Percentiles rank a stretch among this genome's conserved stretches.
These are phyloP conservation scores for Idris sp. DNA, from an alignment of 1,140 invertebrate species.

Conservation along the genomic window DNA sequence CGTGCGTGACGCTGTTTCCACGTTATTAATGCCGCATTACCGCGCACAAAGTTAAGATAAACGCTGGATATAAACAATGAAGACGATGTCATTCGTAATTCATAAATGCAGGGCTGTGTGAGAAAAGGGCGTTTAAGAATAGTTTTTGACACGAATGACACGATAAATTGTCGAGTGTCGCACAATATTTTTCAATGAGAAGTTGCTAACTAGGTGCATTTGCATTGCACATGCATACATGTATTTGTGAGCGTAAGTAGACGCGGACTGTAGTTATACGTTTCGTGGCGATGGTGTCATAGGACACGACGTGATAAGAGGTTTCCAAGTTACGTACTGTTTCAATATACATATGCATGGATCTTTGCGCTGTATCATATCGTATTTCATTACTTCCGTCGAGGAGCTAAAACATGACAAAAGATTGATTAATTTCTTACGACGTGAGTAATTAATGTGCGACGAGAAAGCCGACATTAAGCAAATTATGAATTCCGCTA, in stretches of 20 bases:
- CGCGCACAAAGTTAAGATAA: slow-evolving; percentile 40
- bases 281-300: slow-evolving; percentile 51
- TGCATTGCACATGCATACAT: slow-evolving; percentile 44
- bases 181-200: slow-evolving; percentile 60
- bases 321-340: slow-evolving; percentile 57
- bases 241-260: slow-evolving; percentile 43
- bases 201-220: slow-evolving; percentile 56
- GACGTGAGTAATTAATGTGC: slow-evolving; percentile 45
- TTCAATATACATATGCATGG: slow-evolving; percentile 60
- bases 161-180: slow-evolving; percentile 60
- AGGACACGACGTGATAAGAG: slow-evolving; percentile 58
- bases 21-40: slow-evolving; percentile 53
- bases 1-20: slow-evolving; percentile 46
- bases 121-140: slow-evolving; percentile 58
- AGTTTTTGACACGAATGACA: slow-evolving; percentile 59
- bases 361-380: slow-evolving; percentile 47
- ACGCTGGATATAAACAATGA: slow-evolving; percentile 58
- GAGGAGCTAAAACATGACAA: slow-evolving; percentile 59
- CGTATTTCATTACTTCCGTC: slow-evolving; percentile 54
- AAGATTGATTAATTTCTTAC: slow-evolving; percentile 62
- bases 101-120: slow-evolving; percentile 37
- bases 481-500: slow-evolving; percentile 27
- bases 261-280: slow-evolving; percentile 42
- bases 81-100: slow-evolving; percentile 59
- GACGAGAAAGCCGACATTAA: slow-evolving; percentile 30